Evolutionary conservation across 2,888 invertebrate genomes (phyloP).

Genomic region (Busseola fusca): DNA sequence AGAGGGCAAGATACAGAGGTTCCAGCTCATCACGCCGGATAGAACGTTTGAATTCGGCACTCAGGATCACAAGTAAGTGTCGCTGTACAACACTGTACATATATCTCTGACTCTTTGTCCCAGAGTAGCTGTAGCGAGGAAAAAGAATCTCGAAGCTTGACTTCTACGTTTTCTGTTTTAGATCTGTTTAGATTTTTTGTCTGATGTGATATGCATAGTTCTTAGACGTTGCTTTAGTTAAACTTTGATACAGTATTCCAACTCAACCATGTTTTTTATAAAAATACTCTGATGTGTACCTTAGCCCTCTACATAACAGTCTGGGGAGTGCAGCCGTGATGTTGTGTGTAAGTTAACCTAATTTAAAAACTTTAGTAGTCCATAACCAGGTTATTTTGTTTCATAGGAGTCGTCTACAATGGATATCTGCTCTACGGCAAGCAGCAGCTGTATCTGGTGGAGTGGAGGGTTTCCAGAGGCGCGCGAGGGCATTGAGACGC

Average conservation of each 20-base stretch:
- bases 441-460: slow-evolving; percentile 92
- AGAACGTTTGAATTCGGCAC: slow-evolving; percentile 93
- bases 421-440: slow-evolving; percentile 92
- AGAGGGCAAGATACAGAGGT: slow-evolving; percentile 89
- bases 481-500: slow-evolving; percentile 85
- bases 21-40: slow-evolving; percentile 91
- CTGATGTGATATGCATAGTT: neutral
- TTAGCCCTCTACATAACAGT: neutral
- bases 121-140: no score
- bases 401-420: slow-evolving; percentile 91
- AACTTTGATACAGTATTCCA: neutral
- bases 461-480: slow-evolving; percentile 92
- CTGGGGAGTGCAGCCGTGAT: neutral
- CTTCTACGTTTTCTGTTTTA: neutral
- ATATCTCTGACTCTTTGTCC: no score
- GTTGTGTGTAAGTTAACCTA: no score
- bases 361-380: neutral
- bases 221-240: neutral
- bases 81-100: no score
- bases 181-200: neutral
- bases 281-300: neutral
- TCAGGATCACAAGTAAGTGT: slow-evolving; percentile 91
- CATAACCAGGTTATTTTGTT: neutral
- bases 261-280: neutral
- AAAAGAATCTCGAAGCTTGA: neutral